Evolutionary conservation across 2,113 vertebrate species (phyloP).

Genomic region (Megaleporinus macrocephalus): DNA sequence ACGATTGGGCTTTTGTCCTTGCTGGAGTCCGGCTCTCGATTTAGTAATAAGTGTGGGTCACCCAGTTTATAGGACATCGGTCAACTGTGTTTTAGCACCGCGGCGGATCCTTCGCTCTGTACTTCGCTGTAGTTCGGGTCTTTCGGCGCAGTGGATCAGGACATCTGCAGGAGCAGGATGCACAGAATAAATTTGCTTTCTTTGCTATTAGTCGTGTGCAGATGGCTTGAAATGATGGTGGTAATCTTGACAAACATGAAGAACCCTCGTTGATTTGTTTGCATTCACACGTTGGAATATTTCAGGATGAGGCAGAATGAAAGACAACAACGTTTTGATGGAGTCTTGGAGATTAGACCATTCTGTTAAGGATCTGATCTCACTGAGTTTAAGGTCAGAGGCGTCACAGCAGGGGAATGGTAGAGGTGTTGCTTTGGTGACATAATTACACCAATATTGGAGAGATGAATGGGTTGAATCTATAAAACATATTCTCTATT

Average conservation of each 20-base stretch:
- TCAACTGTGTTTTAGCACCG: conserved; percentile 20
- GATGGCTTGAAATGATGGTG: conserved; percentile 5
- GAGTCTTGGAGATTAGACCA: neutral
- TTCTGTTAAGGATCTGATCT: conserved; percentile 2
- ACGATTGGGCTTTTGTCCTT: conserved; percentile 29
- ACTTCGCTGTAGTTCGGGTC: neutral
- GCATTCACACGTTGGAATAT: neutral
- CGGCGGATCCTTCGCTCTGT: neutral
- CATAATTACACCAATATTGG: too few species aligned
- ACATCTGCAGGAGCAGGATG: conserved; percentile 26
- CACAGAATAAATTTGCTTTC: neutral
- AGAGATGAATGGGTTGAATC: neutral
- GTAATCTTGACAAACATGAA: conserved; percentile 26
- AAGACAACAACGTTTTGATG: neutral
- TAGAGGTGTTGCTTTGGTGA: neutral
- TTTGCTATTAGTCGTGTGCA: neutral
- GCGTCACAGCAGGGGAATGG: neutral
- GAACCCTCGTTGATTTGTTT: conserved; percentile 19
- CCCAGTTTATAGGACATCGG: conserved; percentile 18
- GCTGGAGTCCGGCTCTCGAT: conserved; percentile 25
- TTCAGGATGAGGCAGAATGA: neutral
- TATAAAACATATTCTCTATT: neutral
- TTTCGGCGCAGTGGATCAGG: conserved; percentile 17
- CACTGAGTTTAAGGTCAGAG: neutral
- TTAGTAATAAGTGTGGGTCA: conserved; percentile 26